phyloP scores from a whole-genome alignment of 2,113 vertebrate species.

The Oreotrochilus melanogaster region DNA sequence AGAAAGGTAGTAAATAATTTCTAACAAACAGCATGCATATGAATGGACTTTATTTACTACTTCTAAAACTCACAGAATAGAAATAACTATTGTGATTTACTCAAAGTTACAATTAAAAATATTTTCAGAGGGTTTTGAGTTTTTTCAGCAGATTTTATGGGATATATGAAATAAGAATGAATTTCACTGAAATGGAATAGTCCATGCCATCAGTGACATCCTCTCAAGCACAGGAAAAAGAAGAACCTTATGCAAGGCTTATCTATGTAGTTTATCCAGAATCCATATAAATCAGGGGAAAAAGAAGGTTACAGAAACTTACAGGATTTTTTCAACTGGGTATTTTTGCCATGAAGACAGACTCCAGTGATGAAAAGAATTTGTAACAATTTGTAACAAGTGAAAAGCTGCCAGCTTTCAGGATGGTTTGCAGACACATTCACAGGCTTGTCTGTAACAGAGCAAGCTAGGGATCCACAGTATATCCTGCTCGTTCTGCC shows the following conservation, averaged over 20 bases:
- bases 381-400: background rate
- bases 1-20: background rate
- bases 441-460: accelerated
- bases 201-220: background rate
- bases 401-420: background rate
- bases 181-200: background rate
- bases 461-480: background rate
- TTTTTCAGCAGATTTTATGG: background rate
- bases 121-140: background rate
- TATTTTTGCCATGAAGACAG: background rate
- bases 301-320: background rate
- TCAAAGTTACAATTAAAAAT: background rate
- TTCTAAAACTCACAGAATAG: background rate
- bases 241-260: background rate
- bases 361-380: background rate
- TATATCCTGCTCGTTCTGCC: background rate
- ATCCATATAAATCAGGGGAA: background rate
- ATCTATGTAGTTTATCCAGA: background rate
- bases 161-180: background rate
- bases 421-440: background rate
- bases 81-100: background rate
- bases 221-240: background rate
- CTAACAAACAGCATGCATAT: background rate
- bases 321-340: background rate
- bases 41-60: background rate